Conservation (phyloP, 2,113 vertebrate genomes). For the Aegotheles bennettii region DNA sequence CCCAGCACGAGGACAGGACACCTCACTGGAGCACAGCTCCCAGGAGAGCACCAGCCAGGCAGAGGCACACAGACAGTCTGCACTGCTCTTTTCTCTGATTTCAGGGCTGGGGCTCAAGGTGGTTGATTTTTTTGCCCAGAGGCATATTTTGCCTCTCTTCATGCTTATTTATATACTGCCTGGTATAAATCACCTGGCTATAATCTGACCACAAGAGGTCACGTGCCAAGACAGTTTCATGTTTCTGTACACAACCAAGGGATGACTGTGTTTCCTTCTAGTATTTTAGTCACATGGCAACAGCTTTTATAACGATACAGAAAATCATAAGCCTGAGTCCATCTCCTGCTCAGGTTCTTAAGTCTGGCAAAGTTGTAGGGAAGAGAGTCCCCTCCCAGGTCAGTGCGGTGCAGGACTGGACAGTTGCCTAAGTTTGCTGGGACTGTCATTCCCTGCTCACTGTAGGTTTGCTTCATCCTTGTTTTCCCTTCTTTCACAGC, state of each 20-base stretch:
- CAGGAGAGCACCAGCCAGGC: fast-evolving
- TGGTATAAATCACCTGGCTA: neutral
- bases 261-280: neutral
- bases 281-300: neutral
- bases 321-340: neutral
- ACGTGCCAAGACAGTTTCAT: neutral
- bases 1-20: fast-evolving
- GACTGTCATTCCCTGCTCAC: neutral
- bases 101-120: neutral
- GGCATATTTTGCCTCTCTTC: neutral
- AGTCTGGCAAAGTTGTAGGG: neutral
- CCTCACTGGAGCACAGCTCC: fast-evolving
- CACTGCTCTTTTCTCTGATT: neutral
- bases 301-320: fast-evolving
- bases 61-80: neutral
- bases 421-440: neutral
- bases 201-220: neutral
- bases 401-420: fast-evolving
- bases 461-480: neutral
- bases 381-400: neutral
- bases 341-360: neutral
- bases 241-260: neutral
- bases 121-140: neutral
- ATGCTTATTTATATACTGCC: neutral
- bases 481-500: neutral